Percentiles rank a stretch among this genome's conserved stretches.
phyloP scores from a whole-genome alignment of 2,113 vertebrate genomes.

The Alces alces region DNA sequence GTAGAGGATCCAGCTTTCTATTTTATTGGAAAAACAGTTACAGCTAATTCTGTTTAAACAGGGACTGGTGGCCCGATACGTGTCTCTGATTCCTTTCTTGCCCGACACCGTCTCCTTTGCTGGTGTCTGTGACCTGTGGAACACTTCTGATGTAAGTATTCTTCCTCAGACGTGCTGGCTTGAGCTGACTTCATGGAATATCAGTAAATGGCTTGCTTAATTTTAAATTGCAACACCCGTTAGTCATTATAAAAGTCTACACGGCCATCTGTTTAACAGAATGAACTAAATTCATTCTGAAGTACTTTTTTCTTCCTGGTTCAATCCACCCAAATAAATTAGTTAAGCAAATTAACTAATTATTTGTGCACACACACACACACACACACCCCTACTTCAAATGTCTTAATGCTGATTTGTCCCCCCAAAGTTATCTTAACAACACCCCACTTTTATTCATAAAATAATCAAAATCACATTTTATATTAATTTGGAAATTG shows the following conservation, averaged over 20 bases:
- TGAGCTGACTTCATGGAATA: neutral
- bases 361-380: neutral
- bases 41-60: slow-evolving; percentile 62
- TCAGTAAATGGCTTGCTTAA: neutral
- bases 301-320: neutral
- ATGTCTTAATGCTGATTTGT: neutral
- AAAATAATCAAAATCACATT: neutral
- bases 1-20: neutral
- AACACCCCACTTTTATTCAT: neutral
- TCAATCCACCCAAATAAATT: neutral
- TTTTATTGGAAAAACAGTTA: neutral
- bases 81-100: slow-evolving; percentile 94
- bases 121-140: slow-evolving; percentile 93
- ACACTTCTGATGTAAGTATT: slow-evolving; percentile 92
- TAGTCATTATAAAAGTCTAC: neutral
- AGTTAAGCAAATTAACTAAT: neutral
- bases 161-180: neutral
- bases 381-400: neutral
- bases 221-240: neutral
- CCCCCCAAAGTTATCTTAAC: neutral
- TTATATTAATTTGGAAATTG: neutral
- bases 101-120: slow-evolving; percentile 92
- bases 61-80: slow-evolving; percentile 90
- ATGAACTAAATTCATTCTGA: slow-evolving; percentile 7
- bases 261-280: neutral